Base-by-base conservation (phyloP, 2,113 vertebrate genomes). In the Callipepla squamata region DNA sequence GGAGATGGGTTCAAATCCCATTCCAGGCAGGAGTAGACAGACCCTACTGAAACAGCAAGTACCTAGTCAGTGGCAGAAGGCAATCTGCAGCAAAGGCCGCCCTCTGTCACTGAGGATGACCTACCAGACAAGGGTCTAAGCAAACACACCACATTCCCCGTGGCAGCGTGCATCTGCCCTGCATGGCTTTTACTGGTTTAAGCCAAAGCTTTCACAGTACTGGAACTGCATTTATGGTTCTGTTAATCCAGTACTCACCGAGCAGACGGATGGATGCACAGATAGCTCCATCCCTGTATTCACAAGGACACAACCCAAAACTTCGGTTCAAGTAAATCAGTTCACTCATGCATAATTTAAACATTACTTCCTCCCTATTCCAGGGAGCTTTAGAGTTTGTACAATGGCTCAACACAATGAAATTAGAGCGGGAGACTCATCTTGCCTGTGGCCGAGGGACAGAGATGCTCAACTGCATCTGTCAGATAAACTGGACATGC, bases 311-410 rank as follows among this genome's bases (percentile, higher is more conserved):
- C 80, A 95, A 94, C 93, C 90, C 69, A 19, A 45, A 95, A 70
- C 87, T 92, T 69, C 9, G 5, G 89, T 32, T 85, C 70, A 76
- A 92, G 79, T 78, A 77, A 70, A 94, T 87, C 93, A 88, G 95
- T 57, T 94, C 93, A 90, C 91, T 95, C 94, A 80, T 94, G 93
- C 78, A 78, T 87, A 92, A 96, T 85, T 95, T 89, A 95, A 94
- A 87, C 89, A 44, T 94, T 83, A 95, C 89, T 96, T 96, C 94
- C 89, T 96, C 96, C 94, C 94, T 90, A 42, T 90, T 90, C 75
- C 53, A 15, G 93, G 87, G 61, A 91, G 85, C 94, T 94, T 77
- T 80, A 67, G 61, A 92, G 85, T 92, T 87, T 94, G 76, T 80
- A 87, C 13, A 0, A 68, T 65, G 91, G 93, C 73, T 75, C 57